Evolutionary conservation across 2,797 vertebrate species (phyloP), one percentile per base, ranked within the genome.

Genomic region (Hippocampus kuda): DNA sequence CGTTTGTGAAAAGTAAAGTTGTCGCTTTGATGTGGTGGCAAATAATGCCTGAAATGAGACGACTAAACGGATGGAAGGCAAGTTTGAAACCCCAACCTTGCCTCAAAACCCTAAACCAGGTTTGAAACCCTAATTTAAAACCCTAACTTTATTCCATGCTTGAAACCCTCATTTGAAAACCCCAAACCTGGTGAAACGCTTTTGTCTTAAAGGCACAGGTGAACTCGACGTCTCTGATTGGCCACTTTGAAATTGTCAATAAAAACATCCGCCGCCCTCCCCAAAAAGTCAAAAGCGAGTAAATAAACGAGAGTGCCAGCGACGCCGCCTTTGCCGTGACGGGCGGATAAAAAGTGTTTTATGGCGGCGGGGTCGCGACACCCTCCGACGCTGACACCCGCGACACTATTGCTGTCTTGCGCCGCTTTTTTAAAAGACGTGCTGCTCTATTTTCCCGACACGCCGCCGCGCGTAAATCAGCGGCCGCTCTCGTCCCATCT

Each of bases 301-400:
- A 51, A 51, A 51, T 67, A 77, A 84, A 83, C 68, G 70, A 65
- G 27, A 44, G 68, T 22, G 42, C 77, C 73, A 8, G 76, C 68
- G 76, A 68, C 4, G 44, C 42, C 34, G 70, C 65, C 67, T 41
- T 65, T 9, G 56, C 75, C 54, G 18, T 77, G 41, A 30, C 75
- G 57, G 76, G 75, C 74, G 80, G 82, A 85, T 83, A 83, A 82
- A 77, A 70, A 80, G 79, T 86, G 85, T 84, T 89, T 89, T 86
- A 89, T 77, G 77, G 79, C 74, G 67, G 83, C 84, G 86, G 84
- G 83, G 27, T 84, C 83, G 80, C 87, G 83, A 88, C 87, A 51
- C 85, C 82, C 83, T 84, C 88, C 87, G 82, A 87, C 77, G 70
- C 65, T 80, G 86, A 89, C 87, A 83, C 87, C 81, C 84, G 79